Evolutionary conservation across 2,797 vertebrate species (phyloP), one percentile per base, ranked within the genome.

Genomic region (Rhyacichthys aspro): DNA sequence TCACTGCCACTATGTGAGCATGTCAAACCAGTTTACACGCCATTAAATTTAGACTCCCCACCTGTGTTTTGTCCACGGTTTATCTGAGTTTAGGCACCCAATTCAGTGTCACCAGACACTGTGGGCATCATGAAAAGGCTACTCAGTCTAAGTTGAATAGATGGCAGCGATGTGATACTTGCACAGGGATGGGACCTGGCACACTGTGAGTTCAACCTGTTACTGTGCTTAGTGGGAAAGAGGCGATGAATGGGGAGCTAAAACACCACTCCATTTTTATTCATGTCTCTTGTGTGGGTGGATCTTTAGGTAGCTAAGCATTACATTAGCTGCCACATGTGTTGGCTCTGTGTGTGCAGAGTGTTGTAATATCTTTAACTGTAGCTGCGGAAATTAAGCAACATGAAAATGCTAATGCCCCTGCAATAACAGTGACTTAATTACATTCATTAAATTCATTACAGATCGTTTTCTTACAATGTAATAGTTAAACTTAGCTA

Each of bases 91-190:
- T 23, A 54, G 11, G 18, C 17, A 41, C 36, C 19, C 38, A 37
- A 54, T 53, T n/a, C 15, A 44, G 14, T 37, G 72, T 74, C 63
- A 84, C 53, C 8, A 0, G 63, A 71, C 50, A 71, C 75, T 62
- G 23, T 0, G 15, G 16, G 39, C 32, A 17, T 46, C 50, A 66
- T 76, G 18, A 82, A 87, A 76, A 64, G 60, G 7, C 53, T 54
- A 14, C 47, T 62, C 15, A 23, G 71, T 53, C 65, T 44, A 46
- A 48, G n/a, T 48, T 65, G 63, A 75, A 85, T 69, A 59, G 52
- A 74, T 12, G 19, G 33, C 17, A 59, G 77, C 48, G 57, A 81
- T 78, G 55, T 12, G 79, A 84, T 80, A 59, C 67, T 60, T 70
- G 48, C 8, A 16, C 55, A 64, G 49, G 49, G 57, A 67, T 9